A percentile compares a stretch with the other conserved stretches of the same genome.
These are phyloP conservation scores for Molossus alvarezi DNA, from an alignment of 2,797 vertebrate genomes.

Conservation along the genomic window DNA sequence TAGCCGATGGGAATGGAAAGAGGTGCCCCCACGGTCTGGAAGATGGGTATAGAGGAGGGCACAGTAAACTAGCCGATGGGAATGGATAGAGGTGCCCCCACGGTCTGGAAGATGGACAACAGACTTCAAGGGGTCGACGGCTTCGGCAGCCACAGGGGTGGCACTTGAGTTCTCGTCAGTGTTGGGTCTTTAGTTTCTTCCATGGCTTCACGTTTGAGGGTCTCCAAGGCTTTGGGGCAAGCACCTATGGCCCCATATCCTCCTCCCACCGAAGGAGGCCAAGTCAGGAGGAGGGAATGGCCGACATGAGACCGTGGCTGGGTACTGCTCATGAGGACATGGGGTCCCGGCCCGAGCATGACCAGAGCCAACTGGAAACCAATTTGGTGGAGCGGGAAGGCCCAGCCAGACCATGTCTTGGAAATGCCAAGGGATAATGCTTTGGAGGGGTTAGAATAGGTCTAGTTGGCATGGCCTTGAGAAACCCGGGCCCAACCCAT, in stretches of 20 bases:
- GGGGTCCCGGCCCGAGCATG: not conserved
- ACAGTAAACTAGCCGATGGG: too few species aligned
- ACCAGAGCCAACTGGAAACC: not conserved
- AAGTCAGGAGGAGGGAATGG: too few species aligned
- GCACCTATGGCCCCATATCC: not conserved
- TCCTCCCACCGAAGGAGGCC: not conserved
- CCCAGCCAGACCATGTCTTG: not conserved
- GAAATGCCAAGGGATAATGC: too few species aligned
- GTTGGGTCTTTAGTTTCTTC: not conserved
- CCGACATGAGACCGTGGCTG: not conserved
- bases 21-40: too few species aligned
- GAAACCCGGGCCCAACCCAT: not conserved
- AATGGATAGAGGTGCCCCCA: too few species aligned
- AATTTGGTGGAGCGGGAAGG: not conserved
- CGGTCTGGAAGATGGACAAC: too few species aligned
- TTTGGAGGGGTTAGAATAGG: not conserved
- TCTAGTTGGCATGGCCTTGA: not conserved
- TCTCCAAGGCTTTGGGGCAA: not conserved
- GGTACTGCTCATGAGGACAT: not conserved
- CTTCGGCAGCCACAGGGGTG: fast-evolving
- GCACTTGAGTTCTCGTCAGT: fast-evolving
- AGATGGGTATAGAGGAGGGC: too few species aligned
- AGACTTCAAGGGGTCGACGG: too few species aligned
- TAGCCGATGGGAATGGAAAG: too few species aligned
- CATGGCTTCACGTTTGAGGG: not conserved